Evolutionary conservation across 2,113 vertebrate species (phyloP).

Genomic region (Symphodus melops): DNA sequence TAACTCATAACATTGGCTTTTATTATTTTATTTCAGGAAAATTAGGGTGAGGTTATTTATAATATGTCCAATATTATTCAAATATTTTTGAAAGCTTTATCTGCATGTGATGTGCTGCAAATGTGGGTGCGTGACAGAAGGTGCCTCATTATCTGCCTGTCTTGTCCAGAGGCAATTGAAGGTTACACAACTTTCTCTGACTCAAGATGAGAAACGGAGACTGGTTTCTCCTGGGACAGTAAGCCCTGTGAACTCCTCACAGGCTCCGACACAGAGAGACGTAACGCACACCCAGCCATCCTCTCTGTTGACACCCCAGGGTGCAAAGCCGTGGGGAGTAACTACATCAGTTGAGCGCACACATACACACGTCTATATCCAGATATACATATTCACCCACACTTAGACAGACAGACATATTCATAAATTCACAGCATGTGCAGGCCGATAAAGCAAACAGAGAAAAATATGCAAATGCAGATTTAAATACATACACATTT

Average conservation of each 20-base stretch:
- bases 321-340: slow-evolving; percentile 11
- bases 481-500: slow-evolving; percentile 24
- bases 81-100: slow-evolving; percentile 3
- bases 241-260: slow-evolving; percentile 30
- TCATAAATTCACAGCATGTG: not conserved
- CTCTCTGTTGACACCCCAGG: slow-evolving; percentile 19
- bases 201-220: slow-evolving; percentile 46
- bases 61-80: slow-evolving; percentile 11
- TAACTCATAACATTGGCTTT: not conserved
- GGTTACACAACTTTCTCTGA: slow-evolving; percentile 44
- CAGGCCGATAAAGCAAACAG: slow-evolving; percentile 1
- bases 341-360: not conserved
- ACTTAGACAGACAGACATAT: not conserved
- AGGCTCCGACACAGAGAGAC: slow-evolving; percentile 9
- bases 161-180: slow-evolving; percentile 44
- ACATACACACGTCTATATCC: not conserved
- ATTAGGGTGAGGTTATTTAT: slow-evolving; percentile 14
- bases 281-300: slow-evolving; percentile 8
- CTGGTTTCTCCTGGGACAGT: slow-evolving; percentile 23
- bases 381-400: not conserved
- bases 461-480: slow-evolving; percentile 12
- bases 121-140: slow-evolving; percentile 48
- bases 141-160: slow-evolving; percentile 49
- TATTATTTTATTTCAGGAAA: not conserved
- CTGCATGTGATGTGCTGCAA: slow-evolving; percentile 34